Percentiles rank a stretch among this genome's conserved stretches.
phyloP scores from a whole-genome alignment of 2,888 invertebrate genomes.

The Trachelus troglodyta region DNA sequence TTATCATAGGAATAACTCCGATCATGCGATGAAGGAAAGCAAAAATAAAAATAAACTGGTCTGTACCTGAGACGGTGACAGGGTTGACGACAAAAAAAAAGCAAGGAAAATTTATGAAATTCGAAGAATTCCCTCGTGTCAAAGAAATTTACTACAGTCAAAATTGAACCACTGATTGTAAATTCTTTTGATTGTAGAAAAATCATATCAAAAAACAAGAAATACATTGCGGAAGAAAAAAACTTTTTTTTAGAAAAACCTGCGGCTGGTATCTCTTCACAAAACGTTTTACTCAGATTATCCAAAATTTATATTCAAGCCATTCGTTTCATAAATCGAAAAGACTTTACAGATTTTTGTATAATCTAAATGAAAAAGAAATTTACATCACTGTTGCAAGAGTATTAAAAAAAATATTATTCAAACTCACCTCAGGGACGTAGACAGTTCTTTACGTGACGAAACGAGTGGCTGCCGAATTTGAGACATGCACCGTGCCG shows the following conservation, averaged over 20 bases:
- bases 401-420: slow-evolving; percentile 2
- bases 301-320: background rate
- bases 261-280: background rate
- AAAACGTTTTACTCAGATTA: background rate
- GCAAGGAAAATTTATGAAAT: background rate
- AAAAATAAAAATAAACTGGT: background rate
- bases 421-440: slow-evolving; percentile 51
- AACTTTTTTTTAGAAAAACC: background rate
- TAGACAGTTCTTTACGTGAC: slow-evolving; percentile 50
- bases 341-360: background rate
- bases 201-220: too few species aligned
- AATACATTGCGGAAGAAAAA: too few species aligned
- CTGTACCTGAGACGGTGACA: background rate
- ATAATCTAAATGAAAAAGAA: background rate
- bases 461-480: slow-evolving; percentile 44
- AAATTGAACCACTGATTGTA: background rate
- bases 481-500: slow-evolving; percentile 54
- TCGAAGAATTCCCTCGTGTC: background rate
- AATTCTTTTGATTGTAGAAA: background rate
- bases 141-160: background rate
- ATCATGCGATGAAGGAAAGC: background rate
- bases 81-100: too few species aligned
- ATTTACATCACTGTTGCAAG: too few species aligned
- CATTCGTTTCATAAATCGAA: background rate
- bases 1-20: background rate